Conservation (phyloP, 2,797 vertebrate species). For the Chiloscyllium punctatum region DNA sequence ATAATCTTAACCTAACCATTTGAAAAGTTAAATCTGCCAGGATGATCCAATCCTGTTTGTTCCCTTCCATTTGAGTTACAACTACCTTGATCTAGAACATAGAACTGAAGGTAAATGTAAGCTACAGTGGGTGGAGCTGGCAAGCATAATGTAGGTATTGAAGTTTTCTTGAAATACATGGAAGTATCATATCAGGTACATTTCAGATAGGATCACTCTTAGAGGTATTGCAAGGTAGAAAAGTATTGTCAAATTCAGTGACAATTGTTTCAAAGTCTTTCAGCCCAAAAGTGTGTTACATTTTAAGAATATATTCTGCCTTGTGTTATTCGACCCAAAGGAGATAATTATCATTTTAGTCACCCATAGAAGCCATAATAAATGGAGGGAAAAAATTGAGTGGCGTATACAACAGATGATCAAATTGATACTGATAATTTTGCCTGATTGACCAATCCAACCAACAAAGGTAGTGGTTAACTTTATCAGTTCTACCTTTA, state of each 20-base stretch:
- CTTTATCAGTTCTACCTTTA: background rate
- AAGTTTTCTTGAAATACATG: background rate
- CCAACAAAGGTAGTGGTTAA: background rate
- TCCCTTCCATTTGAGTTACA: background rate
- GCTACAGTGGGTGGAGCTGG: background rate
- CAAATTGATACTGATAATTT: background rate
- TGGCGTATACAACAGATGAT: background rate
- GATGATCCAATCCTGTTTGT: background rate
- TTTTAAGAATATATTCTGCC: background rate
- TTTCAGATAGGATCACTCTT: background rate
- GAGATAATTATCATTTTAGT: background rate
- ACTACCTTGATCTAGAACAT: background rate
- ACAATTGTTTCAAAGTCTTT: background rate
- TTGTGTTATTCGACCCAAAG: background rate
- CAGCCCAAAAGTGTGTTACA: background rate
- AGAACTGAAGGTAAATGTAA: background rate
- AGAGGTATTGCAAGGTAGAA: background rate
- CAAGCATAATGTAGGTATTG: background rate
- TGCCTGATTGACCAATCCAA: background rate
- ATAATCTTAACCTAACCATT: background rate
- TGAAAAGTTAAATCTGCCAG: background rate
- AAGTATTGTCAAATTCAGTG: background rate
- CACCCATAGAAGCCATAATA: background rate
- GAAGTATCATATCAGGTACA: background rate
- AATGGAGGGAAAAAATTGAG: background rate